Evolutionary conservation across 1,140 invertebrate species (phyloP), one percentile per base, ranked within the genome.

Genomic region (Pseudomyrmex pallidus): DNA sequence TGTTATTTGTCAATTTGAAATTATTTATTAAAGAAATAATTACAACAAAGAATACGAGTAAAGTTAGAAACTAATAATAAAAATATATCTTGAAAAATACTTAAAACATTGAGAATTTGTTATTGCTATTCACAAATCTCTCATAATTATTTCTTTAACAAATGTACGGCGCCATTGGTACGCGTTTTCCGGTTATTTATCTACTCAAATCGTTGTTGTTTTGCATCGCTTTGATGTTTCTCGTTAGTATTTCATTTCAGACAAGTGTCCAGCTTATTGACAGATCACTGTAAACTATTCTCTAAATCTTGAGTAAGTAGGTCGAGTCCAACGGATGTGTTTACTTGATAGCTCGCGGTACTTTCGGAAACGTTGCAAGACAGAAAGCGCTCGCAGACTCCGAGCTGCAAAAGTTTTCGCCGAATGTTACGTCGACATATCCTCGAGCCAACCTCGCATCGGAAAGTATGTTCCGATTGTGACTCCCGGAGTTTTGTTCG

Each of bases 351-450:
- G 68, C 57, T 54, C 17, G 54, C 7, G 22, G 48, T 68, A 35
- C 48, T 59, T 68, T 25, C 22, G 48, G 17, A 78, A 78, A 80
- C 52, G 48, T 12, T 54, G 64, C 52, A 73, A 78, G 82, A 78
- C 67, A 86, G 64, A 44, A 66, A 54, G 46, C 35, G 15, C 44
- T 46, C 46, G 48, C 57, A 22, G 46, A 35, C 35, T 20, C 20
- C 20, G 12, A 70, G 59, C 68, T 66, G 22, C 20, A 70, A 84
- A 86, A 86, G 62, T 86, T 85, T 57, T 86, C 67, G 59, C 46
- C 61, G 73, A 74, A 80, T 61, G 73, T 61, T 35, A 61, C 73
- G 83, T 57, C 67, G 52, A 72, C 83, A 52, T 35, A 35, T 63
- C 46, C 8, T 61, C 59, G 50, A 12, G 22, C 54, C 56, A 67